phyloP scores from a whole-genome alignment of 2,797 vertebrate genomes.

The Trichosurus vulpecula region DNA sequence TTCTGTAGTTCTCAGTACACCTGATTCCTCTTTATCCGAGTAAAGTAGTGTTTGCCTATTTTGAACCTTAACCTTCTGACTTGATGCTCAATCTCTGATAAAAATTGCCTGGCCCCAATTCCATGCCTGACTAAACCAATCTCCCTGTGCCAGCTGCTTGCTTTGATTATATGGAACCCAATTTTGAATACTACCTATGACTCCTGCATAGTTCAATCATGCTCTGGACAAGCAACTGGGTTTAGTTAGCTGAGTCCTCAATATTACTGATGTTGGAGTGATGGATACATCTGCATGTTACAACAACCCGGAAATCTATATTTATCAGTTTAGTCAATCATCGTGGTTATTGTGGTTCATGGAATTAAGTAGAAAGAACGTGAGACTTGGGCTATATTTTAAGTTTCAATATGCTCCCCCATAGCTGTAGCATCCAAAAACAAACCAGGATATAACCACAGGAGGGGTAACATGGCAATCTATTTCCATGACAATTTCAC shows the following conservation, averaged over 20 bases:
- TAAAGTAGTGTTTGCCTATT: not conserved
- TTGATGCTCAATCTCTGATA: not conserved
- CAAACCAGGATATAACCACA: not conserved
- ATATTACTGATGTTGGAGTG: not conserved
- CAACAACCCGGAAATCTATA: not conserved
- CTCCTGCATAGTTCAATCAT: not conserved
- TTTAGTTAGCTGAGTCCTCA: not conserved
- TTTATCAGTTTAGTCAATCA: not conserved
- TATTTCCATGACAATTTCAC: slow-evolving; percentile 26
- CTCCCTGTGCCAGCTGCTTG: not conserved
- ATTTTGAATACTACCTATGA: not conserved
- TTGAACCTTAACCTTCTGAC: not conserved
- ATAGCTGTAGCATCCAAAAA: not conserved
- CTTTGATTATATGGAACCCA: not conserved
- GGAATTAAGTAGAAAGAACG: slow-evolving; percentile 17
- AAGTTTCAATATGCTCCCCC: not conserved
- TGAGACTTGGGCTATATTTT: not conserved
- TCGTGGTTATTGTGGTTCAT: not conserved
- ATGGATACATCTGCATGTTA: not conserved
- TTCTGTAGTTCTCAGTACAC: not conserved
- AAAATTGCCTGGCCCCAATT: not conserved
- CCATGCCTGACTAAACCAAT: not conserved
- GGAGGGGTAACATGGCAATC: not conserved
- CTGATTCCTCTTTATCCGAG: not conserved
- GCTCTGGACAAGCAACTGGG: not conserved